These are phyloP conservation scores for Himantopus leucocephalus DNA, from an alignment of 2,113 vertebrate species.

Conservation along the genomic window DNA sequence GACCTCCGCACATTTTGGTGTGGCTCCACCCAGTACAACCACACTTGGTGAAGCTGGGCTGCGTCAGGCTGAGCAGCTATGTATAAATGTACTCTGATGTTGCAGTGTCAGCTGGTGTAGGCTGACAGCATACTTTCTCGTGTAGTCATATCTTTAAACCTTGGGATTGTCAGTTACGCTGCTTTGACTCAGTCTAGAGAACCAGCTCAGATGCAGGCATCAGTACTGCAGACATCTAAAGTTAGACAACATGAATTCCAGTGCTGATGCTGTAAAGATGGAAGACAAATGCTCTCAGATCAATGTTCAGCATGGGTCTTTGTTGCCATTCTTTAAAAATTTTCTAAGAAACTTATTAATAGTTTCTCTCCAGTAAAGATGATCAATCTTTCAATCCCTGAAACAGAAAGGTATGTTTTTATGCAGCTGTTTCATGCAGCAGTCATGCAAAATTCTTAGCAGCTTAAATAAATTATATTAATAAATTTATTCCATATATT, in stretches of 20 bases:
- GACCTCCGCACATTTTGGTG: neutral
- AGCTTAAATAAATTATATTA: neutral
- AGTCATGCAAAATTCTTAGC: neutral
- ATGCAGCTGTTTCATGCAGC: neutral
- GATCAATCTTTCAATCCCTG: neutral
- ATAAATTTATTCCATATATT: neutral
- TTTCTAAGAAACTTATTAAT: neutral
- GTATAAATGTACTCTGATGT: neutral
- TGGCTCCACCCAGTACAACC: neutral
- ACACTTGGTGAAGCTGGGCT: neutral
- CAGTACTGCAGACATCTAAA: neutral
- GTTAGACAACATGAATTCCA: neutral
- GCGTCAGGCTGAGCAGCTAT: neutral
- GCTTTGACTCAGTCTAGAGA: neutral
- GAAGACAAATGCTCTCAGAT: neutral
- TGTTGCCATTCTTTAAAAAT: neutral
- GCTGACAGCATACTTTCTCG: neutral
- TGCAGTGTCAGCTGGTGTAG: conserved; percentile 12
- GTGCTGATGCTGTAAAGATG: neutral
- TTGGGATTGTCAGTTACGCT: neutral
- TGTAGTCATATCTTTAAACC: neutral
- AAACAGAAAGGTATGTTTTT: neutral
- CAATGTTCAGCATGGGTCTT: neutral
- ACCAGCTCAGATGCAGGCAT: neutral
- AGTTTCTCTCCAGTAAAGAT: neutral